These are phyloP conservation scores for Platyrinchus mystaceus DNA, from an alignment of 2,797 vertebrate species.

Conservation along the genomic window DNA sequence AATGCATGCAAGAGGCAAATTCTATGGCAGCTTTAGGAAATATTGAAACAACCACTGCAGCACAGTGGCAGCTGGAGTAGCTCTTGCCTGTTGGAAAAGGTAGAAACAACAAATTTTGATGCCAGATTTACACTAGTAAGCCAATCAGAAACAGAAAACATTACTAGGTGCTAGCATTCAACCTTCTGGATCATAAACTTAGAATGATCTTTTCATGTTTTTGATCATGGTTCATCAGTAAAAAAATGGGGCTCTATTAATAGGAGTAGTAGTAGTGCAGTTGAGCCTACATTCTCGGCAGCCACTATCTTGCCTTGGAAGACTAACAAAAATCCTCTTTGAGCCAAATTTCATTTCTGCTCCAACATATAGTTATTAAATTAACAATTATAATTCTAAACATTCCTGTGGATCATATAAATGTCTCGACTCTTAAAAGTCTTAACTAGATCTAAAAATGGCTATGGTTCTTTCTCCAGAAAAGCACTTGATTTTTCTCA, in stretches of 20 bases:
- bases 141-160: neutral
- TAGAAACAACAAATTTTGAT: neutral
- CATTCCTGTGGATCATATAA: neutral
- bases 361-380: neutral
- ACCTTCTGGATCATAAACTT: neutral
- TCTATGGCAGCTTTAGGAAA: neutral
- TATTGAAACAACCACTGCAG: neutral
- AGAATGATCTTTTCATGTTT: neutral
- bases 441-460: neutral
- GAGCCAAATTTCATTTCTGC: neutral
- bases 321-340: neutral
- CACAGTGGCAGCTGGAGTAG: neutral
- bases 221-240: neutral
- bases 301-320: neutral
- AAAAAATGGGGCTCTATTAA: neutral
- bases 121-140: neutral
- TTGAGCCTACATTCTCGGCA: neutral
- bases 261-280: neutral
- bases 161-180: neutral
- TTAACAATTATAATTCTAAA: neutral
- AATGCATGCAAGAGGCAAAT: neutral
- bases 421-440: neutral
- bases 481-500: neutral
- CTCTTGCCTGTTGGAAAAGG: neutral
- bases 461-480: neutral